Evolutionary conservation across 2,113 vertebrate genomes (phyloP).

Genomic region (Rynchops niger): DNA sequence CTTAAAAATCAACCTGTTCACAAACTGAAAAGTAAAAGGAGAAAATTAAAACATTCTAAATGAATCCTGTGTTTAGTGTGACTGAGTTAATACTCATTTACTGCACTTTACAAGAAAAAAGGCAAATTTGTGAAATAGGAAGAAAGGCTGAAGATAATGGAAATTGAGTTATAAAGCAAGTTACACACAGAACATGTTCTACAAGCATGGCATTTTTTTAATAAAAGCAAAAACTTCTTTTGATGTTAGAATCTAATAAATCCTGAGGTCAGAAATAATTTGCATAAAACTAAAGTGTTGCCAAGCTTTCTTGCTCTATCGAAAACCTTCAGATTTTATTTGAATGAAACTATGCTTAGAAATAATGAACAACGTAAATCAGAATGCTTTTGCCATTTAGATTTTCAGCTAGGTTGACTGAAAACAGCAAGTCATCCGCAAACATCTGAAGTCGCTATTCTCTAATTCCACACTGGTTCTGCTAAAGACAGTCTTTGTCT

Average conservation of each 20-base stretch:
- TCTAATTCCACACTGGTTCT: not conserved
- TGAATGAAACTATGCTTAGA: not conserved
- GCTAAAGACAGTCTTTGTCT: not conserved
- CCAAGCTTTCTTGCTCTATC: not conserved
- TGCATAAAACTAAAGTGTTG: not conserved
- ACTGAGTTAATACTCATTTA: not conserved
- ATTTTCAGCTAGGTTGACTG: not conserved
- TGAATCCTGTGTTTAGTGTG: not conserved
- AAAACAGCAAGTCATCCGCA: not conserved
- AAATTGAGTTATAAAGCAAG: not conserved
- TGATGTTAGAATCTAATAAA: not conserved
- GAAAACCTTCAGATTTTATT: not conserved
- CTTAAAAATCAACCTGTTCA: not conserved
- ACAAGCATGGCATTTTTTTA: not conserved
- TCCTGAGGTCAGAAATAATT: not conserved
- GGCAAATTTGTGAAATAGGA: not conserved
- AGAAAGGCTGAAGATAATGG: not conserved
- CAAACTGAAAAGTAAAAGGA: not conserved
- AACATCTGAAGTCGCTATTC: not conserved
- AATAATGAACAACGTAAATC: not conserved
- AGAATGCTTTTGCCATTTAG: not conserved
- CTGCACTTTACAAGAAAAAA: not conserved
- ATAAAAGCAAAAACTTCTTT: not conserved
- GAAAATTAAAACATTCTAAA: not conserved
- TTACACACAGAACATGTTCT: not conserved